A percentile compares a stretch with the other conserved stretches of the same genome.
Evolutionary conservation across 1,140 invertebrate species (phyloP).

Genomic region (Epicauta chinensis): DNA sequence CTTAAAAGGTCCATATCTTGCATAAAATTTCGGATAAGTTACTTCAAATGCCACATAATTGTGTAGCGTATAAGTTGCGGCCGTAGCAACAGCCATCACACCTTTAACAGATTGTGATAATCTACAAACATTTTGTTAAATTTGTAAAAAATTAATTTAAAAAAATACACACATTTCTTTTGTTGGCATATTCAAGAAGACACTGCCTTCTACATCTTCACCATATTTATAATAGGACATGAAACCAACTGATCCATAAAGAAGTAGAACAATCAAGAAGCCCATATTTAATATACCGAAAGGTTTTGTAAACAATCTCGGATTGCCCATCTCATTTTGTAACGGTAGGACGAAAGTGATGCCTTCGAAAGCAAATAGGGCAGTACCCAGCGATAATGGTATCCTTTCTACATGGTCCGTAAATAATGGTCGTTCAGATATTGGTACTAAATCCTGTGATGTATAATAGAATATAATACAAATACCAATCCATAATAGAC

Average conservation of each 20-base stretch:
- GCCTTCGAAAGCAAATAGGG: conserved; percentile 73
- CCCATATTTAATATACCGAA: conserved; percentile 79
- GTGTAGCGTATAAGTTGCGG: conserved; percentile 77
- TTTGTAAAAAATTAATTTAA: too few species aligned
- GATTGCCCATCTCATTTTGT: conserved; percentile 84
- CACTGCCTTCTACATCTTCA: conserved; percentile 55
- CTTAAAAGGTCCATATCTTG: conserved; percentile 4
- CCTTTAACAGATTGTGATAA: conserved; percentile 55
- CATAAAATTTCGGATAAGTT: conserved; percentile 3
- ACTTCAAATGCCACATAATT: conserved; percentile 24
- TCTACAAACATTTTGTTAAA: too few species aligned
- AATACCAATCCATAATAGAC: conserved; percentile 60
- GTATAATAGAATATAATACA: conserved; percentile 65
- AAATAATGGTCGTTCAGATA: conserved; percentile 38
- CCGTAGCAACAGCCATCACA: conserved; percentile 67
- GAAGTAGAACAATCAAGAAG: conserved; percentile 68
- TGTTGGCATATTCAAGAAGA: conserved; percentile 60
- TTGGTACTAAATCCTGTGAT: conserved; percentile 54
- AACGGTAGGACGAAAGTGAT: conserved; percentile 69
- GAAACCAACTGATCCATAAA: conserved; percentile 77
- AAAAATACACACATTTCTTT: conserved; percentile 54
- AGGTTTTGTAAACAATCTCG: conserved; percentile 64
- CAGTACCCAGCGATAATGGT: conserved; percentile 68
- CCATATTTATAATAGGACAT: conserved; percentile 79
- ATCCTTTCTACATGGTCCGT: conserved; percentile 45